Base-by-base conservation (phyloP, 2,888 invertebrate genomes). In the Bibio marci region DNA sequence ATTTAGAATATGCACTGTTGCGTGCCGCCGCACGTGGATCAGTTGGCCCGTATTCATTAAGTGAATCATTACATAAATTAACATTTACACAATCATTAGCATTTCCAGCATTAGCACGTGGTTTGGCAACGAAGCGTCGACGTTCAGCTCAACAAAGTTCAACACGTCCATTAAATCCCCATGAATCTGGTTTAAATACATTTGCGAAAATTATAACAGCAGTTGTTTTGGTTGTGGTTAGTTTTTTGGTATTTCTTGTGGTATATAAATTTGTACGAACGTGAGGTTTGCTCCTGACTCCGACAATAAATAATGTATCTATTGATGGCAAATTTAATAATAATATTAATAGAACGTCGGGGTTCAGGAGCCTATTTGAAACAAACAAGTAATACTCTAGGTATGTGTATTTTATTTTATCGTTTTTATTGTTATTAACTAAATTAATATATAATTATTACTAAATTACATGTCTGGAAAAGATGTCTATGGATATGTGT, bases 231-330 rank as follows among this genome's bases (percentile, higher is more conserved):
- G 74, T 78, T 47, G 62, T 76, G 34, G 73, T 78, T 43, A 76
- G 76, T 50, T 73, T 78, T 44, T 62, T 79, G 53, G 78, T 79
- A 48, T 78, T 78, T 57, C 71, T 76, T 35, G 75, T 78, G 17
- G 77, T 79, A 41, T 77, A 77, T 53, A 78, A 78, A 54, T 78
- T 76, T 54, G 76, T 76, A 53, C 66, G 72, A 57, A 76, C 77
- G 74, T 79, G 77, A 79, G 78, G 77, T 45, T 74, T 76, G 65
- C 73, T 77, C 62, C 68, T 78, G 70, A 73, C 74, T 62, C 75
- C 75, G 56, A 54, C 61, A 48, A 59, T 59, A 40, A 36, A 25
- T 22, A 34, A 41, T 15, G 27, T 37, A 30, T 19, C 35, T 14
- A 22, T 42, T 25, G 41, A 42, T 40, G 30, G 13, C 15, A 10